Conservation (phyloP, 2,797 vertebrate genomes). For the Petrocephalus schoutedeni region DNA sequence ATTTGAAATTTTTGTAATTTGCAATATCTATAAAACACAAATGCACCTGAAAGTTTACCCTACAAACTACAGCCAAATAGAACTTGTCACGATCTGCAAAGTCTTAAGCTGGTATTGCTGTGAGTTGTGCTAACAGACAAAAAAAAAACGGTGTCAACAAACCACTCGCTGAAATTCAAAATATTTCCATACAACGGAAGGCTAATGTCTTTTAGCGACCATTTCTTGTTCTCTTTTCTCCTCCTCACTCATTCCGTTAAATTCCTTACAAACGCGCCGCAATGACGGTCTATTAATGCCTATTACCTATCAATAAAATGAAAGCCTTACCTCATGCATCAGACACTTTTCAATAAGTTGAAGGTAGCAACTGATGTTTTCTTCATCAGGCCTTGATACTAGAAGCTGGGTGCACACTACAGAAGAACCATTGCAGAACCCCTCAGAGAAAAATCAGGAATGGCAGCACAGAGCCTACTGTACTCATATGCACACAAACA, state of each 20-base stretch:
- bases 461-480: background rate
- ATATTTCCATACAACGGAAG: background rate
- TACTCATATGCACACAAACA: background rate
- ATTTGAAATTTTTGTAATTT: background rate
- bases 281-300: background rate
- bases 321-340: conserved; percentile 75
- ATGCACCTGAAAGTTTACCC: background rate
- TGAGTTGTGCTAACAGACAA: background rate
- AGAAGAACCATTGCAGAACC: conserved; percentile 5
- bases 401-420: conserved; percentile 89
- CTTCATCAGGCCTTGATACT: conserved; percentile 89
- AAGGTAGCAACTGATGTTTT: conserved; percentile 93
- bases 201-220: background rate
- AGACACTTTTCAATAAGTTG: conserved; percentile 94
- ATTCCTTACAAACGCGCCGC: background rate
- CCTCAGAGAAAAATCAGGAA: background rate
- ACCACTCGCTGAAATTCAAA: background rate
- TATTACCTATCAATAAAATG: background rate
- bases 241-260: background rate
- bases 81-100: background rate
- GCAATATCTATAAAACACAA: background rate
- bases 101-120: background rate
- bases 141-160: background rate
- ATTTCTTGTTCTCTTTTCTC: background rate
- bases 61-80: background rate